Conservation (phyloP, 1,140 invertebrate species). For the Sweltsa coloradensis region DNA sequence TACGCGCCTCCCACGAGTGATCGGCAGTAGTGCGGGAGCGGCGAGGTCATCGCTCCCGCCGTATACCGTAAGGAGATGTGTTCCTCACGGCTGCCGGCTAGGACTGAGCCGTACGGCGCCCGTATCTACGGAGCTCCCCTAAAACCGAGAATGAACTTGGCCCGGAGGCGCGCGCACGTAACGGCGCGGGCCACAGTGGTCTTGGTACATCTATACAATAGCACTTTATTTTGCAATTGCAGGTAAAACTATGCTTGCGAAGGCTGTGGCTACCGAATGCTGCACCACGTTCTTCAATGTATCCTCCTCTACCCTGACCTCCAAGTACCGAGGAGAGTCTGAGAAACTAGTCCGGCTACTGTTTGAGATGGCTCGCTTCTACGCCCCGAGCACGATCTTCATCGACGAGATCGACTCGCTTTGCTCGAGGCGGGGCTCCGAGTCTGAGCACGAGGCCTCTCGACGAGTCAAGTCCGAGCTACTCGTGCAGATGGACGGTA, state of each 20-base stretch:
- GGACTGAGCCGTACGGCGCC: no score
- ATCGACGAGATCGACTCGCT: slow-evolving; percentile 99
- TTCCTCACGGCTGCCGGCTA: no score
- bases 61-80: no score
- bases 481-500: slow-evolving; percentile 98
- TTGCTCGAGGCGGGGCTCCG: slow-evolving; percentile 88
- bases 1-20: no score
- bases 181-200: no score
- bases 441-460: slow-evolving; percentile 97
- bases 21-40: no score
- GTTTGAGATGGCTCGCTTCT: slow-evolving; percentile 99
- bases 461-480: slow-evolving; percentile 95
- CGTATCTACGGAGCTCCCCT: no score
- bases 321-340: slow-evolving; percentile 96
- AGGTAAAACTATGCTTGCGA: slow-evolving; percentile 98
- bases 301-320: slow-evolving; percentile 91
- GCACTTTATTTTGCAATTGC: no score
- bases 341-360: slow-evolving; percentile 95
- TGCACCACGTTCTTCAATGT: slow-evolving; percentile 99
- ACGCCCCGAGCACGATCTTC: slow-evolving; percentile 98
- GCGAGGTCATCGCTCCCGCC: no score
- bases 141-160: no score
- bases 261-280: slow-evolving; percentile 98
- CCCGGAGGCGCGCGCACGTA: no score
- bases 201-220: no score